A percentile compares a stretch with the other conserved stretches of the same genome.
These are phyloP conservation scores for Synanceia verrucosa DNA, from an alignment of 2,797 vertebrate species.

Conservation along the genomic window DNA sequence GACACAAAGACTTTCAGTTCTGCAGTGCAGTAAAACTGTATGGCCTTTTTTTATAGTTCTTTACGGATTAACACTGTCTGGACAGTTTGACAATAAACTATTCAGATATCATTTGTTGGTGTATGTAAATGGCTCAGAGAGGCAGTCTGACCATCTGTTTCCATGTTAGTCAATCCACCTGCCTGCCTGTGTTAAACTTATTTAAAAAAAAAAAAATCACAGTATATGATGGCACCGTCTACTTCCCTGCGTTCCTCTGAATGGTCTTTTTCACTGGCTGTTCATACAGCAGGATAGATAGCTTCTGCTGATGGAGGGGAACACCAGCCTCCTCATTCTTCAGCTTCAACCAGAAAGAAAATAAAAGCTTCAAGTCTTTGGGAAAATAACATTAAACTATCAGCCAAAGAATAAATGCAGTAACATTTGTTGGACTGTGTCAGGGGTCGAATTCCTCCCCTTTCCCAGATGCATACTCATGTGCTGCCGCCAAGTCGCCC, in stretches of 20 bases:
- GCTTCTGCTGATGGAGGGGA: slow-evolving; percentile 50
- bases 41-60: slow-evolving; percentile 23
- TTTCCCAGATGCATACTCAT: slow-evolving; percentile 76
- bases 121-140: slow-evolving; percentile 51
- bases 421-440: slow-evolving; percentile 73
- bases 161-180: slow-evolving; percentile 48
- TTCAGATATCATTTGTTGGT: slow-evolving; percentile 60
- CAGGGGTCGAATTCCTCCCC: slow-evolving; percentile 75
- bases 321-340: slow-evolving; percentile 48
- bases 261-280: slow-evolving; percentile 22
- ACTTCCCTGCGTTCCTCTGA: slow-evolving; percentile 18
- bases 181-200: slow-evolving; percentile 35
- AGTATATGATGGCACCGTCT: slow-evolving; percentile 5
- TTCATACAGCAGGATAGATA: slow-evolving; percentile 29
- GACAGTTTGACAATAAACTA: slow-evolving; percentile 58
- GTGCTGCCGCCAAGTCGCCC: slow-evolving; percentile 58
- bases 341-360: slow-evolving; percentile 48
- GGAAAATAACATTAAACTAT: slow-evolving; percentile 79
- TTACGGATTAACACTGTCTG: slow-evolving; percentile 47
- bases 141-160: slow-evolving; percentile 60
- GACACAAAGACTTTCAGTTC: slow-evolving; percentile 4
- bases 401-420: slow-evolving; percentile 75
- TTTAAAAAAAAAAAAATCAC: slow-evolving; percentile 27
- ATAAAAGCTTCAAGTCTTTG: slow-evolving; percentile 65
- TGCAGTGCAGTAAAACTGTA: slow-evolving; percentile 16